phyloP scores from a whole-genome alignment of 2,113 vertebrate species.

The Catharus fuscescens region DNA sequence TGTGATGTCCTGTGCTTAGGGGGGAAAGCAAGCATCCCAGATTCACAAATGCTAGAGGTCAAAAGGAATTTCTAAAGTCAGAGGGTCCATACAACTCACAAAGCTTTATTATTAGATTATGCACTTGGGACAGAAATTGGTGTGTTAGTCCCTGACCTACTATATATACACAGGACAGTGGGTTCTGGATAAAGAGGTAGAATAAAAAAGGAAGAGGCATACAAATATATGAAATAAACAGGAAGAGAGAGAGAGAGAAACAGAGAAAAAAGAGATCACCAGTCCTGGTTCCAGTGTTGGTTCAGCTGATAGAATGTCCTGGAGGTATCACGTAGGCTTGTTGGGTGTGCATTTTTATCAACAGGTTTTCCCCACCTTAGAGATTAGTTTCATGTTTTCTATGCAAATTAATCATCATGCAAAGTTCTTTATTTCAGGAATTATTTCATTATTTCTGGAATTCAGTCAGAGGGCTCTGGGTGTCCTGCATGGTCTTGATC shows the following conservation, averaged over 20 bases:
- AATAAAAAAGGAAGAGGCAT: background rate
- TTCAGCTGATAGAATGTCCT: background rate
- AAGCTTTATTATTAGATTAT: background rate
- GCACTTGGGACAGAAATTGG: no score
- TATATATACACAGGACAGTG: background rate
- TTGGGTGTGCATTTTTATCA: background rate
- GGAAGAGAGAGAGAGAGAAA: background rate
- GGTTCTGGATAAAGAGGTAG: background rate
- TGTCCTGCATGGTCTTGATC: background rate
- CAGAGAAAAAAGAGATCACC: background rate
- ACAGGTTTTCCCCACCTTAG: background rate
- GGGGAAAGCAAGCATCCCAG: background rate
- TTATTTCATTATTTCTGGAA: background rate
- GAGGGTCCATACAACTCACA: background rate
- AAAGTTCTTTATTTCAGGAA: background rate
- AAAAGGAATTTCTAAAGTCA: background rate
- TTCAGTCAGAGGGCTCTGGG: background rate
- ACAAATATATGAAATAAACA: background rate
- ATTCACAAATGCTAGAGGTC: background rate
- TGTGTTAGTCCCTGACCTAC: background rate
- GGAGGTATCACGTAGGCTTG: background rate
- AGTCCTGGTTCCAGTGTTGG: background rate
- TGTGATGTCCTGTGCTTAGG: background rate
- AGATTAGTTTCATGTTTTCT: background rate
- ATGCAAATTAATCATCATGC: background rate